Evolutionary conservation across 2,888 invertebrate species (phyloP), one percentile per base, ranked within the genome.

Genomic region (Microchrysa polita): DNA sequence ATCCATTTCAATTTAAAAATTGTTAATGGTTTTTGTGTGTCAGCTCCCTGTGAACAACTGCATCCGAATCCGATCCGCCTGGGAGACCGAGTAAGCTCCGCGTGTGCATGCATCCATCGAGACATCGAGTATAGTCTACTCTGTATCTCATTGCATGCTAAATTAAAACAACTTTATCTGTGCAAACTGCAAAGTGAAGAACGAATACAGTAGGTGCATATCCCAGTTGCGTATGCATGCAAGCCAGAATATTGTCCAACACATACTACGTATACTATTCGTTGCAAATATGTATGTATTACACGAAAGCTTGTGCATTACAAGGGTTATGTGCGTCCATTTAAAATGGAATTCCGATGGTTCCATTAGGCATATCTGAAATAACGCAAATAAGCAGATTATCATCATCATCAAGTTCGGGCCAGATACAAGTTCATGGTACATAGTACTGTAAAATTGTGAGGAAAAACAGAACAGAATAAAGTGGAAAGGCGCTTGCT

Each of bases 371-470:
- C 14, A 40, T 69, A 69, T 69, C 69, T 52, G 69, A 69, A 69
- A 69, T 69, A 40, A 69, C 69, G 57, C 69, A 55, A 55, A 69
- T 69, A 69, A 69, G 69, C 55, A 69, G 69, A 69, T 69, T 69
- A 69, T 27, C 27, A 23, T 14, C 23, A 27, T 55, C 23, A n/a
- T n/a, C 57, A 69, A 40, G 69, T 55, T 34, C 27, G 27, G 27
- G 7, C 27, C 27, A 34, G 27, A 34, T 34, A 34, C 27, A 34
- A 34, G 27, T 34, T 34, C 27, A 34, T 5, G 27, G 27, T 48
- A n/a, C 48, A 48, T 42, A 42, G 42, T 42, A 42, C 42, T n/a
- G n/a, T n/a, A n/a, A n/a, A n/a, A n/a, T 34, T 34, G 27, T 34
- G 27, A 2, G n/a, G 7, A 34, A 7, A 34, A 34, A 34, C 27